Base-by-base conservation (phyloP, 92 coral and sea anemone genomes). In the Metridium senile region DNA sequence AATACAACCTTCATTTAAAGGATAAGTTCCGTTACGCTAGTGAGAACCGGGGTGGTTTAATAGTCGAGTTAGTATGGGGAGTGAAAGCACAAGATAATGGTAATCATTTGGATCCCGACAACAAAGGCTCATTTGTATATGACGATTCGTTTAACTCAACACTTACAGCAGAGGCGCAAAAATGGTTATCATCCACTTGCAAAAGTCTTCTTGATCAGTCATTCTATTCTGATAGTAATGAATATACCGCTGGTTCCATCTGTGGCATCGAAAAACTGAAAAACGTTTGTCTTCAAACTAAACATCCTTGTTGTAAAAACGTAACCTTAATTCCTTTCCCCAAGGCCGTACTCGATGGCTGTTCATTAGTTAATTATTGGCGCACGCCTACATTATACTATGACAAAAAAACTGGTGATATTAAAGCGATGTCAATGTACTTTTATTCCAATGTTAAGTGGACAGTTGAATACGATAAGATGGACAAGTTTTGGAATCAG, bases 31-130 rank as follows among this genome's bases (percentile, higher is more conserved):
- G 99, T 28, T 87, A 84, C 68, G 88, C 77, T 13, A 80, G 56
- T 9, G 32, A 66, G 1, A n/a, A 51, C 29, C 51, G 56, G 8
- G 26, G 77, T 33, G 84, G 87, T 19, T 51, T 90, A 63, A 23
- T 1, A 58, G 74, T 92, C 31, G 22, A 68, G 23, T 31, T 95
- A 3, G 61, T 83, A 10, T 92, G 93, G 93, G 99, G 99, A 27
- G 22, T 92, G 3, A 92, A 92, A 66, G 75, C 94, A 17, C 84
- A 29, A 26, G 99, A 95, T 58, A 95, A 92, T 77, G 99, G 99
- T 23, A 68, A 95, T 79, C 70, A 92, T 61, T 62, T 92, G 33
- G 82, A 92, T 32, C 97, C 99, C 16, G 84, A 89, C 20, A 75
- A 89, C 65, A 83, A 68, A 67, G 99, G 99, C 32, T 77, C 89